A percentile compares a stretch with the other conserved stretches of the same genome.
Conservation (phyloP, 1,140 invertebrate species). For the Globodera rostochiensis region DNA sequence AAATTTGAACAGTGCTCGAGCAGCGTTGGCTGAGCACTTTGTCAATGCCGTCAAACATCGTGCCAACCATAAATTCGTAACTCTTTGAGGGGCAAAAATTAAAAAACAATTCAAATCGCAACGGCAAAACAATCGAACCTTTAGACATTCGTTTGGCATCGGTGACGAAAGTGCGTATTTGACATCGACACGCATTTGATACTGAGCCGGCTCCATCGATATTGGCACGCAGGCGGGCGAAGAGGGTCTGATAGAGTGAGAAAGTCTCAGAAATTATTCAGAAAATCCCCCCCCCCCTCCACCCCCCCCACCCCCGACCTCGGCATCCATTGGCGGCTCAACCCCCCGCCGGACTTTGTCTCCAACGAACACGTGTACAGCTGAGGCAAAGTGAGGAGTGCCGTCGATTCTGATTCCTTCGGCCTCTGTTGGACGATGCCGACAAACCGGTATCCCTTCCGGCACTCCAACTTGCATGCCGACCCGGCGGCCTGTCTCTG, state of each 20-base stretch:
- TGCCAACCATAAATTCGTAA: constrained; percentile 80
- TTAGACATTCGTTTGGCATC: constrained; percentile 79
- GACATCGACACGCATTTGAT: constrained; percentile 84
- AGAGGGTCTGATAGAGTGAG: constrained; percentile 8
- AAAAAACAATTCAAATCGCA: not conserved
- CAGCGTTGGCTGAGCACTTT: constrained; percentile 83
- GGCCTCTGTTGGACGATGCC: constrained; percentile 82
- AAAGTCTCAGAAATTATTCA: not conserved
- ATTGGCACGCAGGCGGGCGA: constrained; percentile 56
- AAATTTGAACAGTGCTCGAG: constrained; percentile 84
- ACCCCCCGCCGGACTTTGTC: not conserved
- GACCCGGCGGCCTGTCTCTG: constrained; percentile 75
- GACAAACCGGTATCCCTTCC: constrained; percentile 84
- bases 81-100: constrained; percentile 61
- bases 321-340: constrained; percentile 27
- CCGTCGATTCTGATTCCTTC: not conserved
- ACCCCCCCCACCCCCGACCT: not conserved
- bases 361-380: constrained; percentile 75
- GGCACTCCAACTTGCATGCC: constrained; percentile 87
- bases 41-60: constrained; percentile 79
- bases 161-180: constrained; percentile 86
- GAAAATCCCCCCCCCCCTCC: not conserved
- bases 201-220: constrained; percentile 81
- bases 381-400: constrained; percentile 9
- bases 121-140: constrained; percentile 65